phyloP scores from a whole-genome alignment of 2,113 vertebrate genomes.

The Cyprinus carpio region DNA sequence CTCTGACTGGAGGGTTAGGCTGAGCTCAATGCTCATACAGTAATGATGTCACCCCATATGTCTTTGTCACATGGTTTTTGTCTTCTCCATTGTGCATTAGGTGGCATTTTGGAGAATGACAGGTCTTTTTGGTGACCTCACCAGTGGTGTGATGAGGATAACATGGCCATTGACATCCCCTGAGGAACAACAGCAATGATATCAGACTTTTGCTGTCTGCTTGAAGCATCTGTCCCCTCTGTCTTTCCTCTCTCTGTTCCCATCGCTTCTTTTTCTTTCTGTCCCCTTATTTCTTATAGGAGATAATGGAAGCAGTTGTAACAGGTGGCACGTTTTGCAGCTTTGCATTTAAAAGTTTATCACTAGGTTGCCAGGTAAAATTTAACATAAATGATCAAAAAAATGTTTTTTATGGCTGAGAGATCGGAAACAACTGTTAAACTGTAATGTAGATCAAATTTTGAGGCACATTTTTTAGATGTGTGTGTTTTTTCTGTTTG shows the following conservation, averaged over 20 bases:
- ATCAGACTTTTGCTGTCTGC: conserved; percentile 34
- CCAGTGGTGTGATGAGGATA: conserved; percentile 15
- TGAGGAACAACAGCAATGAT: conserved; percentile 30
- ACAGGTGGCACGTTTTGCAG: background rate
- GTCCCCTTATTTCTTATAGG: background rate
- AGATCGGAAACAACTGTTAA: background rate
- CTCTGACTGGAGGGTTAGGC: conserved; percentile 3
- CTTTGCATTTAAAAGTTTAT: background rate
- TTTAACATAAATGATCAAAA: background rate
- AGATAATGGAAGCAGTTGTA: background rate
- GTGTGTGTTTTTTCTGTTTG: too few relatives aligned
- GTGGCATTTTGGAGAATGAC: background rate
- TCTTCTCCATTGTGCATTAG: background rate
- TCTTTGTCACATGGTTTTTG: background rate
- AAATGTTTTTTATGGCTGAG: background rate
- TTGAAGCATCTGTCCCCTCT: background rate
- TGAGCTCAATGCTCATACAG: background rate
- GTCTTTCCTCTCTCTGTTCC: background rate
- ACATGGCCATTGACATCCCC: conserved; percentile 15
- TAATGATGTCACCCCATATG: conserved; percentile 2
- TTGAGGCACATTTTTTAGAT: too few relatives aligned
- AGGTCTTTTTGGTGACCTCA: conserved; percentile 32
- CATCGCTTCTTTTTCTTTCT: background rate
- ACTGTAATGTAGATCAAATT: too few relatives aligned
- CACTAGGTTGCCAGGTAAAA: background rate